Base-by-base conservation (phyloP, 2,888 invertebrate genomes). In the Malthinus flaveolus region DNA sequence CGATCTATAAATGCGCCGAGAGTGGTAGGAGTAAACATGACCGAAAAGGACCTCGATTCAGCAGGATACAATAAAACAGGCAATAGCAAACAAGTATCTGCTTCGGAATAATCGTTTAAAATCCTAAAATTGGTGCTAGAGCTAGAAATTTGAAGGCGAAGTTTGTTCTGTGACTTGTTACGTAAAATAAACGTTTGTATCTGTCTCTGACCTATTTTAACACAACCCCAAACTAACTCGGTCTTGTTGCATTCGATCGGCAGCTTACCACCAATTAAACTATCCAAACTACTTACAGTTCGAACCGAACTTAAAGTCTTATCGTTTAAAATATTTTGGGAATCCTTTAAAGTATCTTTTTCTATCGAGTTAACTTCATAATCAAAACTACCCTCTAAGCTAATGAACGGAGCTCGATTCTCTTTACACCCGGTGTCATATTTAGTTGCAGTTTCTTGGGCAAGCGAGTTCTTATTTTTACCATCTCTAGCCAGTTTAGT, bases 171-270 rank as follows among this genome's bases (percentile, higher is more conserved):
- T 7, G 83, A 80, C 7, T 78, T 83, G 67, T 87, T 87, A 57
- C 85, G 82, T 52, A 84, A 75, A 15, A 80, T 79, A 70, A 87
- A 81, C 42, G 83, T 80, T 64, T 84, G 84, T 1, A 76, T 78
- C 1, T 79, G 79, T 11, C 77, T 79, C 61, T 81, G 84, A 32
- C 85, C 83, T 7, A 82, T 70, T 69, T 82, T 83, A 1, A 85
- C 74, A 66, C 85, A 84, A 31, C 83, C 84, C 86, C 86, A 87
- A 10, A 84, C 80, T 5, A 87, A 66, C 61, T 85, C 82, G 7
- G 79, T 76, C 36, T 82, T 80, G 0, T 84, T 85, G 1, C 84
- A 80, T 68, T 84, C 82, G 8, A 87, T 76, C 0, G 86, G 84
- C 7, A 83, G 63, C 67, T 76, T 77, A 4, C 77, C 78, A 56